Conservation (phyloP, 2,888 invertebrate species). For the Apodemia mormo region DNA sequence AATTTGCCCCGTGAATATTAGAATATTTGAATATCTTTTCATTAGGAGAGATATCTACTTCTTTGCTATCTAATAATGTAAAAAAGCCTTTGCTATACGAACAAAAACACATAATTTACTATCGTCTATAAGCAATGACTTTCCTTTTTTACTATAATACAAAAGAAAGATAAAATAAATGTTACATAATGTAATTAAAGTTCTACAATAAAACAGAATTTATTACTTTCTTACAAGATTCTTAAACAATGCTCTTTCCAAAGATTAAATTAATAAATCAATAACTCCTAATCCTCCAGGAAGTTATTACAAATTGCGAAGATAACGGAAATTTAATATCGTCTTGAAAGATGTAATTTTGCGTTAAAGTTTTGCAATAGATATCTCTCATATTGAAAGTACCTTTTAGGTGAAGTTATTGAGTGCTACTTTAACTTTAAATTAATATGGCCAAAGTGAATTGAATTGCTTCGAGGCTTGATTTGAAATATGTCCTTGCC, state of each 20-base stretch:
- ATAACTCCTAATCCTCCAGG: conserved; percentile 50
- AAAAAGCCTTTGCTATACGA: too few species aligned
- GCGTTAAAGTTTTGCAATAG: conserved; percentile 72
- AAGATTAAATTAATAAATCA: conserved; percentile 31
- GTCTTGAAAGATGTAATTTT: conserved; percentile 69
- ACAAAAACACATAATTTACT: too few species aligned
- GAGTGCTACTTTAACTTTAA: conserved; percentile 60
- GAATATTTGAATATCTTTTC: too few species aligned
- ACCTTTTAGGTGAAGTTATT: conserved; percentile 59
- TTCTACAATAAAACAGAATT: not conserved
- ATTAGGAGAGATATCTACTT: too few species aligned
- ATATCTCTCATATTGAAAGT: conserved; percentile 62
- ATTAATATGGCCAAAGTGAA: conserved; percentile 48
- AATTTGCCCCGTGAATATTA: too few species aligned
- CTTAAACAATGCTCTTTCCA: conserved; percentile 11
- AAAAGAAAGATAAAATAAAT: too few species aligned
- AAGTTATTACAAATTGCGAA: conserved; percentile 61
- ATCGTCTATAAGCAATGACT: too few species aligned
- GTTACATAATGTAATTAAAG: too few species aligned
- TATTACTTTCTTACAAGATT: conserved; percentile 10
- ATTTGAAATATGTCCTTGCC: not conserved
- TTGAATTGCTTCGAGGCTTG: not conserved
- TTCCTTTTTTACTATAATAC: too few species aligned
- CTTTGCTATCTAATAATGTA: too few species aligned
- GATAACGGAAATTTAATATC: conserved; percentile 78